Base-by-base conservation (phyloP, 2,888 invertebrate genomes). In the Dynastes maya region DNA sequence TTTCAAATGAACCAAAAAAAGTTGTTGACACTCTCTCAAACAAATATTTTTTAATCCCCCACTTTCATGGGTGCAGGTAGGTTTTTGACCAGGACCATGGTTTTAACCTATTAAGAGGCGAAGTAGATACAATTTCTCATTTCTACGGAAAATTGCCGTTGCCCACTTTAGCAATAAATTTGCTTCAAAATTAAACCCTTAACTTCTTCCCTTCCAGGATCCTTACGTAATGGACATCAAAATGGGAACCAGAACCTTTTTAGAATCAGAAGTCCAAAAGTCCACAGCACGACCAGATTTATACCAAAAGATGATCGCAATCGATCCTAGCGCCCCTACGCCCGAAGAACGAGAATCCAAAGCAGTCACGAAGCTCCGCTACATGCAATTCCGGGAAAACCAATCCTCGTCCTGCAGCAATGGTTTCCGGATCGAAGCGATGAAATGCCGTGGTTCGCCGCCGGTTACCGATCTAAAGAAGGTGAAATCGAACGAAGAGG, bases 171-270 rank as follows among this genome's bases (percentile, higher is more conserved):
- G 5, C 1, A 37, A 37, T 37, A 45, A 45, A 45, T 11, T 45
- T 45, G 6, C 55, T 13, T 55, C 55, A 13, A 55, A 55, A n/a
- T 2, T 16, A 55, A 55, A 16, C 2, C 13, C 22, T n/a, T n/a
- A 5, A 8, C 29, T 27, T 22, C 16, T 81, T 83, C 81, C 77
- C 22, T 85, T 84, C 37, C 89, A 91, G 85, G 96, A 98, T 89
- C 98, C 98, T 0, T 95, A 95, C 86, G 97, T 99, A 0, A 98
- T 99, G 94, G 99, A 99, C 88, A 95, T 99, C 80, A 99, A 99
- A 90, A 96, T 99, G 93, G 99, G 99, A 63, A 96, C 95, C 1
- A 92, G 98, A 85, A 99, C 98, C 27, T 99, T 98, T 89, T 91
- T 98, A 55, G 98, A 99, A 89, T 94, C 95, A 1, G 99, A 99